Percentiles rank a stretch among this genome's conserved stretches.
These are phyloP conservation scores for Carposina sasakii DNA, from an alignment of 1,140 invertebrate species.

Conservation along the genomic window DNA sequence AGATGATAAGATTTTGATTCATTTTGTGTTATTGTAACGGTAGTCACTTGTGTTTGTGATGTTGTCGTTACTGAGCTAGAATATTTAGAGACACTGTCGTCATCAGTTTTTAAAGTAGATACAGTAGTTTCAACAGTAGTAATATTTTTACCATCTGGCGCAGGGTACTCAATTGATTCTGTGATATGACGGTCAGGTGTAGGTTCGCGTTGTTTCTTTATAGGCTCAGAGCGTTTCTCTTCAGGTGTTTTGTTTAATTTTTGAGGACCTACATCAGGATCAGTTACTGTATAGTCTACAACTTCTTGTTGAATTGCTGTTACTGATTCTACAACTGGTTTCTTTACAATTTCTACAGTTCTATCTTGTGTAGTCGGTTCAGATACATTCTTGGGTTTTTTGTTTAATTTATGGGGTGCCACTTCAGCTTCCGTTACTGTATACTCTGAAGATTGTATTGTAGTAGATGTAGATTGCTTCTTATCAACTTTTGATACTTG, in stretches of 20 bases:
- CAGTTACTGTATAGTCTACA: not conserved
- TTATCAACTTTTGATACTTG: not conserved
- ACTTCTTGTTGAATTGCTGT: not conserved
- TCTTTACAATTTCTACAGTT: not conserved
- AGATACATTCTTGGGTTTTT: too few relatives aligned
- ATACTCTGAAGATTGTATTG: too few relatives aligned
- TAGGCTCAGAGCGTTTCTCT: not conserved
- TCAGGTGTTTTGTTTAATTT: too few relatives aligned
- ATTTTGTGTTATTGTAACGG: slow-evolving; percentile 42
- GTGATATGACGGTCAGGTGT: slow-evolving; percentile 9
- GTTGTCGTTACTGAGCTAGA: not conserved
- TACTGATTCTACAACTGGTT: slow-evolving; percentile 3
- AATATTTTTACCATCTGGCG: slow-evolving; percentile 11
- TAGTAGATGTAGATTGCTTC: not conserved
- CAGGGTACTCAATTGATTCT: slow-evolving; percentile 8
- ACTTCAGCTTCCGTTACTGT: too few relatives aligned
- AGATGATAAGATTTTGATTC: slow-evolving; percentile 37
- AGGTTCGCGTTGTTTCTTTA: not conserved
- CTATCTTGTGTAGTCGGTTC: not conserved
- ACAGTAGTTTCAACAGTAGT: slow-evolving; percentile 13
- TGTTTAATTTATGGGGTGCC: too few relatives aligned
- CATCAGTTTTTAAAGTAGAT: not conserved
- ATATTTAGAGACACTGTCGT: slow-evolving; percentile 2
- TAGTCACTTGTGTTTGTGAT: slow-evolving; percentile 28
- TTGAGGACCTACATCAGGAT: not conserved